A percentile compares a stretch with the other conserved stretches of the same genome.
Evolutionary conservation across 1,140 invertebrate species (phyloP).

Genomic region (Apis dorsata): DNA sequence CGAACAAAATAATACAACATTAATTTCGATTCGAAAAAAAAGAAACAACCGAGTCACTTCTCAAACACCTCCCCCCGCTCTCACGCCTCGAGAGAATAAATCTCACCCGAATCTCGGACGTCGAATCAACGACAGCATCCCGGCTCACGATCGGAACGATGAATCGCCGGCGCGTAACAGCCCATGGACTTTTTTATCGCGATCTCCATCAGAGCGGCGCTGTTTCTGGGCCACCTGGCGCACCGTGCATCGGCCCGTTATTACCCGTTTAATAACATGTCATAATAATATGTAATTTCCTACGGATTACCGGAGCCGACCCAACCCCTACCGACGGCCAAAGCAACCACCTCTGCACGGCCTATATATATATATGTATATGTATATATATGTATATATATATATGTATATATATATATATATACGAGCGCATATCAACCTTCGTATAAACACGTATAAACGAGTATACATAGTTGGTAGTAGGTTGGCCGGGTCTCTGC

Average conservation of each 20-base stretch:
- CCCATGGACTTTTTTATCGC: slow-evolving; percentile 53
- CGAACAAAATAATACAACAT: too few species aligned
- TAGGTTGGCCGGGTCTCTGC: neutral
- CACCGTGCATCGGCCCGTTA: slow-evolving; percentile 54
- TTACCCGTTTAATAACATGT: slow-evolving; percentile 70
- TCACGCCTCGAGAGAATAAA: too few species aligned
- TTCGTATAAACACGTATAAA: slow-evolving; percentile 15
- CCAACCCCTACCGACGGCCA: slow-evolving; percentile 2
- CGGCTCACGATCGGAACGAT: neutral
- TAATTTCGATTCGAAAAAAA: too few species aligned
- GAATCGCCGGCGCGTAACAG: neutral
- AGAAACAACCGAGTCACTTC: neutral
- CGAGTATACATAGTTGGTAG: neutral
- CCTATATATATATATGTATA: too few species aligned
- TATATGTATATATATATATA: too few species aligned
- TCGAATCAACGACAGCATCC: neutral
- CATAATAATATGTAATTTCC: slow-evolving; percentile 70
- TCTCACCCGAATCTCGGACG: too few species aligned
- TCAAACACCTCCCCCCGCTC: too few species aligned
- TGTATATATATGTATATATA: too few species aligned
- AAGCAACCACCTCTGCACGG: too few species aligned
- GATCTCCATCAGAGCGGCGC: slow-evolving; percentile 50
- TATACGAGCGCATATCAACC: neutral
- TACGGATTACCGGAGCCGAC: slow-evolving; percentile 50
- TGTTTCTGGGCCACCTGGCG: slow-evolving; percentile 63